These are phyloP conservation scores for Vanessa atalanta DNA, from an alignment of 1,140 invertebrate genomes.

Conservation along the genomic window DNA sequence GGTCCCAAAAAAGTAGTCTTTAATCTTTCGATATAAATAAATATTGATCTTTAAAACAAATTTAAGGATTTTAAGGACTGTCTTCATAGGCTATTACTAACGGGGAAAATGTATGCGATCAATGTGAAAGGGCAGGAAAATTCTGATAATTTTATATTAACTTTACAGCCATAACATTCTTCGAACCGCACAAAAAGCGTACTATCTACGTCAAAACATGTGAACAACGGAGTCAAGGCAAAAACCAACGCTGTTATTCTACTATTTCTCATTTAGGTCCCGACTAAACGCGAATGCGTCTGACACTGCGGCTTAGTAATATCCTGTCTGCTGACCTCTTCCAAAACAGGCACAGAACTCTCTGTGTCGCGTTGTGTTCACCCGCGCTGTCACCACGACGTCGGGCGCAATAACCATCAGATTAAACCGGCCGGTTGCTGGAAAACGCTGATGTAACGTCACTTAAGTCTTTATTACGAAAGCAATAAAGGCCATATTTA, in stretches of 20 bases:
- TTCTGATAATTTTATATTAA: too few species aligned
- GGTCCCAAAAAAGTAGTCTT: too few species aligned
- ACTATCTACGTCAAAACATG: constrained; percentile 1
- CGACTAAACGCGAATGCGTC: constrained; percentile 60
- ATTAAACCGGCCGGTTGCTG: constrained; percentile 41
- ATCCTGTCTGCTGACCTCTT: constrained; percentile 69
- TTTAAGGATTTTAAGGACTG: too few species aligned
- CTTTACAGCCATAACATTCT: background rate
- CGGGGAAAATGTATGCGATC: too few species aligned
- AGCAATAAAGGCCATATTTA: constrained; percentile 73
- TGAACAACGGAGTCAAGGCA: constrained; percentile 12
- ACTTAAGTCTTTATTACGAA: constrained; percentile 69
- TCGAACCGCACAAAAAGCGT: background rate
- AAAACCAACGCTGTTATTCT: constrained; percentile 45
- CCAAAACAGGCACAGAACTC: constrained; percentile 43
- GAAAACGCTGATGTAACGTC: constrained; percentile 50
- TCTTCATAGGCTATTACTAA: too few species aligned
- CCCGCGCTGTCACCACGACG: constrained; percentile 31
- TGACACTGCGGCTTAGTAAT: constrained; percentile 72
- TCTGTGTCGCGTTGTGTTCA: constrained; percentile 26
- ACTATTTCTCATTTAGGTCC: constrained; percentile 70
- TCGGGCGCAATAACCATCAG: constrained; percentile 48
- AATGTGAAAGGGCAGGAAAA: too few species aligned
- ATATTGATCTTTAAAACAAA: too few species aligned
- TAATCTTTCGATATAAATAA: too few species aligned